phyloP scores from a whole-genome alignment of 2,797 vertebrate genomes.

The Limosa lapponica region DNA sequence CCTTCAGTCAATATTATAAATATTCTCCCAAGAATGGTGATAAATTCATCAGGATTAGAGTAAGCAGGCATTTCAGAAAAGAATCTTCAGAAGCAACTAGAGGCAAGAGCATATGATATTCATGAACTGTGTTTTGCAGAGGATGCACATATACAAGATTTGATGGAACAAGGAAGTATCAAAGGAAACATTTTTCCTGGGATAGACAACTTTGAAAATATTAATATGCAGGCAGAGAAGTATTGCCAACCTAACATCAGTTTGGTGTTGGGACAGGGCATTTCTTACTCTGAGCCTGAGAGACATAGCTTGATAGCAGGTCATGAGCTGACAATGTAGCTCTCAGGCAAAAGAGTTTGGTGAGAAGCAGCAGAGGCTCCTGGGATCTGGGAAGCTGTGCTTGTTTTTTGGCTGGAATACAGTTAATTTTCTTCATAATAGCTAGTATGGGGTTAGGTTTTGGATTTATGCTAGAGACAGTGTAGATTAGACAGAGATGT shows the following conservation, averaged over 20 bases:
- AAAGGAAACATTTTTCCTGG: background rate
- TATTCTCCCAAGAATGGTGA: background rate
- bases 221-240: background rate
- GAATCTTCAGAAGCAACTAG: background rate
- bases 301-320: background rate
- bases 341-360: background rate
- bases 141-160: background rate
- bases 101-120: background rate
- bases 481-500: background rate
- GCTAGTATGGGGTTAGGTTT: background rate
- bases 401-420: background rate
- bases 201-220: background rate
- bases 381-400: accelerated
- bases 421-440: background rate
- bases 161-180: background rate
- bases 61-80: background rate
- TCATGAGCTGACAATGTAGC: background rate
- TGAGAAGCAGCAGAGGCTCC: background rate
- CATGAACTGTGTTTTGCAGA: background rate
- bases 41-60: background rate
- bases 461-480: background rate
- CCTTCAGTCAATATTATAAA: background rate
- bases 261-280: background rate
- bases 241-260: background rate
- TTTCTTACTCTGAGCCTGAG: background rate